phyloP scores from a whole-genome alignment of 2,888 invertebrate genomes.

The Lithophane ornitopus region DNA sequence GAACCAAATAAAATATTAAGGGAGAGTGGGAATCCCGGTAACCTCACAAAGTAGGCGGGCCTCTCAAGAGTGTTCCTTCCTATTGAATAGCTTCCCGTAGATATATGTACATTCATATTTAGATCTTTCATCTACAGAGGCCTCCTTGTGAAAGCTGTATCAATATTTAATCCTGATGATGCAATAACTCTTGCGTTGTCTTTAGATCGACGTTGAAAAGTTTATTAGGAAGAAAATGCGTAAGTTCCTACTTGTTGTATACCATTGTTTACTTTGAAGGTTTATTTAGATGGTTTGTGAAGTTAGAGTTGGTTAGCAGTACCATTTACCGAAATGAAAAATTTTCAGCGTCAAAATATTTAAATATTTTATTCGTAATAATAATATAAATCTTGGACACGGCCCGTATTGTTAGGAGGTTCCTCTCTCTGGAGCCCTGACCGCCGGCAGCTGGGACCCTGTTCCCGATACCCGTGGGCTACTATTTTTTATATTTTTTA shows the following conservation, averaged over 20 bases:
- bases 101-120: conserved; percentile 56
- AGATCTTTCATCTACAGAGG: conserved; percentile 56
- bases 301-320: no score
- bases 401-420: no score
- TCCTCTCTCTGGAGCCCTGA: no score
- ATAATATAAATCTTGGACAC: not conserved
- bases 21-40: conserved; percentile 74
- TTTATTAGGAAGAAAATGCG: conserved; percentile 16
- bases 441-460: no score
- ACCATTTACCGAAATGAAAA: no score
- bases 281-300: not conserved
- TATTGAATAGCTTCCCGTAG: conserved; percentile 69
- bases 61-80: conserved; percentile 72
- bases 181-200: conserved; percentile 53
- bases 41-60: conserved; percentile 74
- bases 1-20: conserved; percentile 83
- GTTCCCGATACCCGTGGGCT: no score
- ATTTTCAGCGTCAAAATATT: not conserved
- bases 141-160: conserved; percentile 51
- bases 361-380: no score
- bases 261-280: not conserved
- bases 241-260: not conserved
- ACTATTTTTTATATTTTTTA: no score
- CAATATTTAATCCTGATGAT: conserved; percentile 64
- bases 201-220: conserved; percentile 39